Base-by-base conservation (phyloP, 2,113 vertebrate species). In the Oxygymnocypris stewartii region DNA sequence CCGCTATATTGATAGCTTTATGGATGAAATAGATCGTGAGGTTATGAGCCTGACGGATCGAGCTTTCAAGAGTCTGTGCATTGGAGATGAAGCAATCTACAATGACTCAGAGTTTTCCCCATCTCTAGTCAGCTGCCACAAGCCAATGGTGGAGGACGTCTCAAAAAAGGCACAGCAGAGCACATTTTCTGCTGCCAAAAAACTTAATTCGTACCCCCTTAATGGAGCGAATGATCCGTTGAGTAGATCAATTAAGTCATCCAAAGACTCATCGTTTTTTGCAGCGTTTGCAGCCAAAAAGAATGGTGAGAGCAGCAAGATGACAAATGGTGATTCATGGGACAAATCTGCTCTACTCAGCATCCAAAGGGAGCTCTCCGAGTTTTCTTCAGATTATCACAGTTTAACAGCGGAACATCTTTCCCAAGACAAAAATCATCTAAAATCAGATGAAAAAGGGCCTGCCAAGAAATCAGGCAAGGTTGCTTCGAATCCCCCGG, bases 1-100 rank as follows among this genome's bases (percentile, higher is more conserved):
- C 90, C 97, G 96, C 89, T 94, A 96, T 67, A 91, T 95, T 0
- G 97, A 97, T 4, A 96, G 97, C n/a, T 94, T 97, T 54, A 95
- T 98, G 95, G 97, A 99, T 6, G 98, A 99, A 0, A 92, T 97
- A 0, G 98, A 99, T 89, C 93, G 96, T 20, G 98, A 99, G 88
- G 98, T 99, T 69, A 97, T 97, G 95, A 98, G 89, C 85, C 96
- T 99, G 88, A 99, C 98, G 0, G 98, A 97, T 69, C 92, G 98
- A 12, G 97, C 98, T 11, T 99, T 99, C 88, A 96, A 96, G 82
- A 99, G 98, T 86, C 90, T 99, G 57, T 99, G 97, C 78, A 90
- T 99, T 81, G 97, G 97, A 65, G 98, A 99, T 63, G 97, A 98
- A 31, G 92, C 96, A 0, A 93, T 95, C 82, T 97, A 96, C 90